phyloP scores from a whole-genome alignment of 64 coral and sea anemone species.

The Montipora sp. region DNA sequence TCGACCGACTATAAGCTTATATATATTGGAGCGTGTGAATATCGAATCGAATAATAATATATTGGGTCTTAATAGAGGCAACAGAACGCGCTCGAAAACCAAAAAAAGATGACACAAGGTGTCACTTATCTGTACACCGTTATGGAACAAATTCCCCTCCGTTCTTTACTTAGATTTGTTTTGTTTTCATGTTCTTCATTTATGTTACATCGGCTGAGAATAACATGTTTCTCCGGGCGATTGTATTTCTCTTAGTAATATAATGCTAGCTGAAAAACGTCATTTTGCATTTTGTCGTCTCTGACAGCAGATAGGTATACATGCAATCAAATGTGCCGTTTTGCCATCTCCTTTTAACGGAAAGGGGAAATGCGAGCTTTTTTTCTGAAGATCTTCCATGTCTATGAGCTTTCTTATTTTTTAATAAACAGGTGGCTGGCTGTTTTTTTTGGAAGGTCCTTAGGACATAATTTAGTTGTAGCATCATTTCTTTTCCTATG shows the following conservation, averaged over 20 bases:
- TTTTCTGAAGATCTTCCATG: background rate
- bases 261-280: background rate
- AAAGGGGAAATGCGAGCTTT: background rate
- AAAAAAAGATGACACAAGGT: background rate
- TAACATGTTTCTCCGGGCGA: too few relatives aligned
- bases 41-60: slow-evolving; percentile 30
- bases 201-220: too few relatives aligned
- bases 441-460: background rate
- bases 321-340: background rate
- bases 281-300: background rate
- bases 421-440: slow-evolving; percentile 19
- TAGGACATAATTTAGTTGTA: background rate
- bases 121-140: background rate
- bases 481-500: background rate
- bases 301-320: too few relatives aligned
- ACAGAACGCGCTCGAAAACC: background rate
- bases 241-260: too few relatives aligned
- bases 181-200: too few relatives aligned
- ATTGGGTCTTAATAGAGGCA: background rate
- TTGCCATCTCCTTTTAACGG: background rate
- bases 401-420: slow-evolving; percentile 11
- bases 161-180: slow-evolving; percentile 30
- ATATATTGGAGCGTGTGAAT: slow-evolving; percentile 47
- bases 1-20: too few relatives aligned
- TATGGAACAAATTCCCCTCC: background rate